Base-by-base conservation (phyloP, 2,113 vertebrate genomes). In the Boleophthalmus pectinirostris region DNA sequence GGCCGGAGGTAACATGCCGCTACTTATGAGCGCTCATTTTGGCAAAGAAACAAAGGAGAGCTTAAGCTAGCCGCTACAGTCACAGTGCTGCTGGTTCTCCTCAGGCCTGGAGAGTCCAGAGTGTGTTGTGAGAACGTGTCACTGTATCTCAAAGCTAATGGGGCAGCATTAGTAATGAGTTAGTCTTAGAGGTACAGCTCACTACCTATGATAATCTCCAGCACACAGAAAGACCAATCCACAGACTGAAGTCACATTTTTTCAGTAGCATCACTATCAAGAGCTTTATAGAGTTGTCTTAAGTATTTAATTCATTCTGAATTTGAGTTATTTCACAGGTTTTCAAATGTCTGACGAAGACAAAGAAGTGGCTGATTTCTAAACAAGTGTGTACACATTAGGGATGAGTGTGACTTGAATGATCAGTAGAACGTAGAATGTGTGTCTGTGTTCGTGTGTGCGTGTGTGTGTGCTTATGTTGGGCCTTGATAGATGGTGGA, bases 61-160 rank as follows among this genome's bases (percentile, higher is more conserved):
- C 86, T 88, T 87, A 89, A 80, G 75, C 70, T 53, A 53, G 79
- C 70, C 76, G 58, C 85, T 80, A 82, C 65, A 29, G 82, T 89
- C 87, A 85, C 86, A 81, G 82, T 86, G 85, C 75, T 75, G 70
- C 57, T 80, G 82, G 78, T 88, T 82, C 73, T 75, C 73, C 80
- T 72, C 33, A 72, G 82, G 74, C 69, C 69, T 63, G 14, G 65
- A 68, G 61, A 74, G 75, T 82, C 54, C 66, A 74, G 69, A 66
- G 67, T 72, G 38, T 83, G 84, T 88, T 87, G 70, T 89, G 86
- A 90, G 90, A 90, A 89, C 85, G 80, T 85, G 84, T 74, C 83
- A 70, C 14, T 9, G 16, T 47, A 45, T 64, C 72, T 86, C 74
- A 78, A 75, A 71, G 38, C 57, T 79, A 78, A 83, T 77, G 72